Conservation (phyloP, 1,140 invertebrate genomes). For the Potamilus streckersoni region DNA sequence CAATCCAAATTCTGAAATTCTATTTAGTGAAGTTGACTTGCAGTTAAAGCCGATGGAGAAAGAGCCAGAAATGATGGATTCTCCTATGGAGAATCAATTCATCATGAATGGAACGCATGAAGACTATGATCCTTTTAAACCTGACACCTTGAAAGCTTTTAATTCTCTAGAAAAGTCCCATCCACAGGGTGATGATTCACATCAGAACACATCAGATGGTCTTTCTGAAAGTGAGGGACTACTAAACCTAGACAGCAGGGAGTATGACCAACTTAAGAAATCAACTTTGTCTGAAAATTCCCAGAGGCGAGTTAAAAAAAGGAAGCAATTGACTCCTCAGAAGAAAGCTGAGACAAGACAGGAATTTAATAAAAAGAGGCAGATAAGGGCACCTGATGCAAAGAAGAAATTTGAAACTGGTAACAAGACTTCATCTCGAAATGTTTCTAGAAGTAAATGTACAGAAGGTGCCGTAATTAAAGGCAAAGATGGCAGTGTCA, state of each 20-base stretch:
- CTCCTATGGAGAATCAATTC: background rate
- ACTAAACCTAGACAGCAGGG: background rate
- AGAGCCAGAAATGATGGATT: no score
- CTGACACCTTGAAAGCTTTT: background rate
- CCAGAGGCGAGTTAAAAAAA: constrained; percentile 32
- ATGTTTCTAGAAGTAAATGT: no score
- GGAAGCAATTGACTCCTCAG: constrained; percentile 46
- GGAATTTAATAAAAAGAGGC: constrained; percentile 13
- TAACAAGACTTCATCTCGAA: background rate
- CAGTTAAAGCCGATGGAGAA: no score
- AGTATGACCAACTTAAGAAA: constrained; percentile 19
- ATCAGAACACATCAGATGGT: background rate
- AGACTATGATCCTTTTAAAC: background rate
- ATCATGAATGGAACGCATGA: background rate
- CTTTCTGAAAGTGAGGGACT: background rate
- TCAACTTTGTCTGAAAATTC: constrained; percentile 19
- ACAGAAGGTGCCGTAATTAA: no score
- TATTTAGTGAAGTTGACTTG: no score
- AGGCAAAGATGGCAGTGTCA: no score
- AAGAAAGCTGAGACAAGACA: constrained; percentile 17
- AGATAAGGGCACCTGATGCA: background rate
- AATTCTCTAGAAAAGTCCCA: background rate
- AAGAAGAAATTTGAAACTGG: constrained; percentile 10
- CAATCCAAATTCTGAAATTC: no score
- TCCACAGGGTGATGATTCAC: background rate